A percentile compares a stretch with the other conserved stretches of the same genome.
Evolutionary conservation across 30 jellyfish, hydroid and myxozoan genomes (phyloP).

Genomic region (Pelagia noctiluca): DNA sequence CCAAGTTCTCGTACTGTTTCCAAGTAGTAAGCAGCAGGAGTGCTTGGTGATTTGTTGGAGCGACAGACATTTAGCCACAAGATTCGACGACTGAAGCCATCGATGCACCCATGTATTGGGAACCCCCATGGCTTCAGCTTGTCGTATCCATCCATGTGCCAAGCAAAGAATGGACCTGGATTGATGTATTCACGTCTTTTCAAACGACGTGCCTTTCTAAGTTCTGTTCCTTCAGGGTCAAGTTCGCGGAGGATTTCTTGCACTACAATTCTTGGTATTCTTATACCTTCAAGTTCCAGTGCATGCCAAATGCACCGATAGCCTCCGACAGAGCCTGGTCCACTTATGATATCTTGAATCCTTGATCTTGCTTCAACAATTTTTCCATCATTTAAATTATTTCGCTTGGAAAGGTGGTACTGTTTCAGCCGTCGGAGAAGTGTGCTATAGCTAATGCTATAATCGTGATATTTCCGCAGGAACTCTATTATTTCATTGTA

Average conservation of each 20-base stretch:
- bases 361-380: background rate
- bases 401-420: background rate
- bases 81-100: constrained; percentile 75
- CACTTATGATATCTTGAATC: background rate
- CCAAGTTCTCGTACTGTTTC: constrained; percentile 21
- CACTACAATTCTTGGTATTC: background rate
- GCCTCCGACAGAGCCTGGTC: constrained; percentile 3
- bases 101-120: constrained; percentile 81
- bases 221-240: background rate
- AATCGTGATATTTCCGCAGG: constrained; percentile 2
- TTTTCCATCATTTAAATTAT: background rate
- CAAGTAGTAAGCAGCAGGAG: constrained; percentile 30
- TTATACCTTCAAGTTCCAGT: background rate
- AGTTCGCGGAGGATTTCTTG: background rate
- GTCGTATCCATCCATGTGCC: constrained; percentile 8
- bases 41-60: constrained; percentile 60
- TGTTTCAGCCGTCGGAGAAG: background rate
- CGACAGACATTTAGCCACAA: constrained; percentile 61
- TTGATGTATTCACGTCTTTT: background rate
- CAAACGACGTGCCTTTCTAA: background rate
- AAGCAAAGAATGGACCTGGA: background rate
- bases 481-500: background rate
- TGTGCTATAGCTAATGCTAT: background rate
- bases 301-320: background rate
- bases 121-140: constrained; percentile 42